Conservation (phyloP, 1,140 invertebrate genomes). For the Drosophila repleta region DNA sequence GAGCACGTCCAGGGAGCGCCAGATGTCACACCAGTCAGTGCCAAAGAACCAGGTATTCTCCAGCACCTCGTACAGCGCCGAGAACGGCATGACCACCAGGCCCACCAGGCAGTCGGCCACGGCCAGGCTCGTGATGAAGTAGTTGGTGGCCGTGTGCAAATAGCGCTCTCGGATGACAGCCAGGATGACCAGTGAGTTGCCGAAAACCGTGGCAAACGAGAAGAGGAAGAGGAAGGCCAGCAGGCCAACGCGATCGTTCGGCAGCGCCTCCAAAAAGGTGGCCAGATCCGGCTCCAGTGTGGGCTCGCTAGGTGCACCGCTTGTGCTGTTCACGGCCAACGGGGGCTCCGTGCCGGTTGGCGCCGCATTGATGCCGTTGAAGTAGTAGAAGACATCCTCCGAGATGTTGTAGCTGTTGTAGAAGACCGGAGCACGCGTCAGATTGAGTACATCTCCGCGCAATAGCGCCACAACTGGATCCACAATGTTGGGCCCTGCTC, state of each 20-base stretch:
- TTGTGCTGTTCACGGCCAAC: slow-evolving; percentile 30
- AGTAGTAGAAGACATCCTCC: slow-evolving; percentile 78
- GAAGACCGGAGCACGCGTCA: slow-evolving; percentile 58
- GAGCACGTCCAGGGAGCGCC: slow-evolving; percentile 97
- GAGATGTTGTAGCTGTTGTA: slow-evolving; percentile 81
- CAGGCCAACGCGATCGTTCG: slow-evolving; percentile 90
- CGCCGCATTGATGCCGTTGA: slow-evolving; percentile 66
- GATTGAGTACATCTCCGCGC: slow-evolving; percentile 57
- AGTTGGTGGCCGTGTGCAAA: slow-evolving; percentile 98
- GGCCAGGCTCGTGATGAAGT: slow-evolving; percentile 98
- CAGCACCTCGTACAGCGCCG: slow-evolving; percentile 93
- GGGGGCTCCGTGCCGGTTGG: slow-evolving; percentile 60
- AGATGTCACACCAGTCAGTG: slow-evolving; percentile 96
- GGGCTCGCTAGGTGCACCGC: slow-evolving; percentile 37
- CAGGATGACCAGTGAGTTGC: slow-evolving; percentile 97
- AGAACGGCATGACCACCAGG: slow-evolving; percentile 98
- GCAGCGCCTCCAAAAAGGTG: slow-evolving; percentile 84
- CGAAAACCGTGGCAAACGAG: slow-evolving; percentile 96
- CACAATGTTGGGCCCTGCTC: slow-evolving; percentile 28
- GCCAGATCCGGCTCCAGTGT: slow-evolving; percentile 74
- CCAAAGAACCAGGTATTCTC: slow-evolving; percentile 94
- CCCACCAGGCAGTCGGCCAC: slow-evolving; percentile 98
- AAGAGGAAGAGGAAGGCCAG: slow-evolving; percentile 94
- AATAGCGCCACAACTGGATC: slow-evolving; percentile 62
- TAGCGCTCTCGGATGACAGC: slow-evolving; percentile 95